Evolutionary conservation across 2,888 invertebrate genomes (phyloP).

Genomic region (Scaptomyza caliginosa): DNA sequence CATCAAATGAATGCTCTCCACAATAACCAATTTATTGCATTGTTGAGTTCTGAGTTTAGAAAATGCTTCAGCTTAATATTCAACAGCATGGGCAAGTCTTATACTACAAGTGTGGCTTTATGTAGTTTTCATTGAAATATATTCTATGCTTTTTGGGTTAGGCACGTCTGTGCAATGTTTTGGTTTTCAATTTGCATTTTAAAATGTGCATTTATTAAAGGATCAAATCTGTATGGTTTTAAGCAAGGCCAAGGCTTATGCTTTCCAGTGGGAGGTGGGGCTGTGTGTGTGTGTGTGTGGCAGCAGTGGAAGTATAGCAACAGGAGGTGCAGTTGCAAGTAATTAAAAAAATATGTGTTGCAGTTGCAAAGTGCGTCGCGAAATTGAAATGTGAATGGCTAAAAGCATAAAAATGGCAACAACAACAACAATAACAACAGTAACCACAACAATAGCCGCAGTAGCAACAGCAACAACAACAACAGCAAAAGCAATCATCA

Average conservation of each 20-base stretch:
- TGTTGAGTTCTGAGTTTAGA: too few relatives aligned
- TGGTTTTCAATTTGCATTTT: not conserved
- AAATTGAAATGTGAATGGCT: slow-evolving; percentile 34
- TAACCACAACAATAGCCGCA: slow-evolving; percentile 21
- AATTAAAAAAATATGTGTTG: slow-evolving; percentile 8
- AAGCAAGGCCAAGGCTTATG: too few relatives aligned
- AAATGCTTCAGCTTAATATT: too few relatives aligned
- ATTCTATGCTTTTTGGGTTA: too few relatives aligned
- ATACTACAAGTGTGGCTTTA: too few relatives aligned
- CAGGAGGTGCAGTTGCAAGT: not conserved
- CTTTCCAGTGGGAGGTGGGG: too few relatives aligned
- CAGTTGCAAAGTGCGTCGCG: slow-evolving; percentile 33
- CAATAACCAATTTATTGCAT: not conserved
- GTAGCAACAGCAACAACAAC: slow-evolving; percentile 26
- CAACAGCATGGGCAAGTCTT: too few relatives aligned
- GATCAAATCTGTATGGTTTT: too few relatives aligned
- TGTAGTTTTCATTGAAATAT: too few relatives aligned
- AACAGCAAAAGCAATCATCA: slow-evolving; percentile 14
- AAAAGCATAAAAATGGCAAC: slow-evolving; percentile 34
- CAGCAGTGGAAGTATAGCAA: not conserved
- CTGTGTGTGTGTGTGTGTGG: not conserved
- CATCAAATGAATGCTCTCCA: not conserved
- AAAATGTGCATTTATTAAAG: not conserved
- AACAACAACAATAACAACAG: slow-evolving; percentile 5
- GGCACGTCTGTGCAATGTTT: not conserved